phyloP scores from a whole-genome alignment of 2,797 vertebrate species.

The Pipistrellus kuhlii region DNA sequence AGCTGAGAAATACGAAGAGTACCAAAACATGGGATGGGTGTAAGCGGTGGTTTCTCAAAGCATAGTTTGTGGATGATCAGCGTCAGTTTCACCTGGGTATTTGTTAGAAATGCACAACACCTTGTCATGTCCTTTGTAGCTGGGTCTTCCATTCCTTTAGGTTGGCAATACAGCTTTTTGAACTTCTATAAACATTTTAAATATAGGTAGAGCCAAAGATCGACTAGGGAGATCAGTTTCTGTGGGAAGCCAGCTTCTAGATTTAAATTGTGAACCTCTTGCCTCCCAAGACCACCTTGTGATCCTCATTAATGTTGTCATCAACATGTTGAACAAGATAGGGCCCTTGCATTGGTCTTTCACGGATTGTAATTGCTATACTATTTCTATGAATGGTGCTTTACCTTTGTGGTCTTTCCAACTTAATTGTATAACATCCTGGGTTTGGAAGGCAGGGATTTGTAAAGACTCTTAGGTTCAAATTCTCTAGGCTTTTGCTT shows the following conservation, averaged over 20 bases:
- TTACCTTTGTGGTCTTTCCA: slow-evolving; percentile 48
- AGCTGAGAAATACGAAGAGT: slow-evolving; percentile 6
- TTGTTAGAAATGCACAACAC: slow-evolving; percentile 13
- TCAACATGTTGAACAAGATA: slow-evolving; percentile 47
- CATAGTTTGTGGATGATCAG: background rate
- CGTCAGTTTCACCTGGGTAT: background rate
- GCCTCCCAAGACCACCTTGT: background rate
- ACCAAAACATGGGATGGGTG: background rate
- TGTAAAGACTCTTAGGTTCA: slow-evolving; percentile 36
- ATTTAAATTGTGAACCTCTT: slow-evolving; percentile 40
- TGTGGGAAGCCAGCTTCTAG: background rate
- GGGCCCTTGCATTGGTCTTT: background rate
- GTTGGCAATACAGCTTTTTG: slow-evolving; percentile 3
- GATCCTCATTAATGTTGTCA: slow-evolving; percentile 45
- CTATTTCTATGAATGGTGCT: slow-evolving; percentile 42
- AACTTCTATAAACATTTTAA: slow-evolving; percentile 49
- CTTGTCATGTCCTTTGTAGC: background rate
- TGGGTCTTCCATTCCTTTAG: slow-evolving; percentile 41
- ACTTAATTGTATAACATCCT: slow-evolving; percentile 5
- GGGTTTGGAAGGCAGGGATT: slow-evolving; percentile 43
- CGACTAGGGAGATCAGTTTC: slow-evolving; percentile 5
- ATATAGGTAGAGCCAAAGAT: slow-evolving; percentile 9
- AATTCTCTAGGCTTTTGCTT: slow-evolving; percentile 52
- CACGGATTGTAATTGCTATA: background rate
- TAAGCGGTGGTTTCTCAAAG: background rate